Conservation (phyloP, 2,113 vertebrate species). For the Ranitomeya imitator region DNA sequence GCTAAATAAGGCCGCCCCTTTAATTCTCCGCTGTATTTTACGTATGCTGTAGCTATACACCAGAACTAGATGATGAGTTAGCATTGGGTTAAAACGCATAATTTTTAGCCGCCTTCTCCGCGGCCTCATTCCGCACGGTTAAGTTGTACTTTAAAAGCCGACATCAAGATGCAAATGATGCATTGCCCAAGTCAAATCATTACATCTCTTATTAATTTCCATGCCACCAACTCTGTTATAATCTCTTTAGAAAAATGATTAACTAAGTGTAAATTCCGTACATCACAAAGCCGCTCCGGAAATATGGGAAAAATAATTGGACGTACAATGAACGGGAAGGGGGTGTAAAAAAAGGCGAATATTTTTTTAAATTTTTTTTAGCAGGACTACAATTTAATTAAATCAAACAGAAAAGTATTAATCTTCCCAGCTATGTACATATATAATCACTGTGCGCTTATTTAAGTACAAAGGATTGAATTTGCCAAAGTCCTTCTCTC, state of each 20-base stretch:
- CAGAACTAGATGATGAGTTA: not conserved
- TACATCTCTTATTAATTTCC: constrained; percentile 32
- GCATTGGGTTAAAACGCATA: not conserved
- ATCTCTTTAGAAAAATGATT: constrained; percentile 27
- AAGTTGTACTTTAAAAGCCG: not conserved
- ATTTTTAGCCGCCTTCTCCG: not conserved
- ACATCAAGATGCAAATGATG: constrained; percentile 24
- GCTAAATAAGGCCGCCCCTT: too few species aligned
- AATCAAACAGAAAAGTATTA: constrained; percentile 43
- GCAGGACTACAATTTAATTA: constrained; percentile 30
- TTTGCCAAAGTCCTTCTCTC: constrained; percentile 8
- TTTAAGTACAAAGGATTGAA: constrained; percentile 44
- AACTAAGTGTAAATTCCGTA: constrained; percentile 4
- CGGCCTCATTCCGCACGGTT: not conserved
- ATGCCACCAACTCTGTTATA: not conserved
- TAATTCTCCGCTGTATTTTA: too few species aligned
- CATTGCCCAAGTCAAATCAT: constrained; percentile 28
- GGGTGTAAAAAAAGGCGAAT: not conserved
- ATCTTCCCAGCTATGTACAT: constrained; percentile 30
- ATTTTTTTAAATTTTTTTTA: not conserved
- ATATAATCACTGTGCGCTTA: constrained; percentile 19
- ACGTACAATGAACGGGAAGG: not conserved
- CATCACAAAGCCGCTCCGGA: not conserved
- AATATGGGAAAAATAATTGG: constrained; percentile 18
- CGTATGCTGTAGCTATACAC: too few species aligned